A percentile compares a stretch with the other conserved stretches of the same genome.
These are phyloP conservation scores for Platanista minor DNA, from an alignment of 2,113 vertebrate genomes.

Conservation along the genomic window DNA sequence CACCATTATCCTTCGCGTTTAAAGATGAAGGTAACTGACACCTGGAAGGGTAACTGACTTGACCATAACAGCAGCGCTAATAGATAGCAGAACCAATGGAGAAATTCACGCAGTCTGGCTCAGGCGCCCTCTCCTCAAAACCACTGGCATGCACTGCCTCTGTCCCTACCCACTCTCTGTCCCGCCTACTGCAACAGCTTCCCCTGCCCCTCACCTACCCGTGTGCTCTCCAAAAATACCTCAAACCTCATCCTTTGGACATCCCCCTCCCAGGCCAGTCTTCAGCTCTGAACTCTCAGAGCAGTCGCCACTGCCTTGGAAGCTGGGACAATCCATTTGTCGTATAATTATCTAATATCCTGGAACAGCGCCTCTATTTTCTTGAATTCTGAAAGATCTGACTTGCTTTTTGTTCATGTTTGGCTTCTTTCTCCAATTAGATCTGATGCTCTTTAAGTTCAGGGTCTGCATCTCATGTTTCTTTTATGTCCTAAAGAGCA, in stretches of 20 bases:
- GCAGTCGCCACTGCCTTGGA: not conserved
- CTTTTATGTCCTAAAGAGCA: slow-evolving; percentile 28
- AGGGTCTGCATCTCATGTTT: not conserved
- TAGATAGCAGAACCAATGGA: not conserved
- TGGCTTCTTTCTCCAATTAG: slow-evolving; percentile 26
- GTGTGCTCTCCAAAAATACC: not conserved
- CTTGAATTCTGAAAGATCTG: not conserved
- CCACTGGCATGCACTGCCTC: not conserved
- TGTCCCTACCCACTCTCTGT: not conserved
- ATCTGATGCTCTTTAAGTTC: slow-evolving; percentile 38
- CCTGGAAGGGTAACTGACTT: not conserved
- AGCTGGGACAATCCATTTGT: not conserved
- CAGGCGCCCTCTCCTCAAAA: not conserved
- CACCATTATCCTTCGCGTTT: not conserved
- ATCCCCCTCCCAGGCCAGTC: not conserved
- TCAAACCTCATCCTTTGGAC: not conserved
- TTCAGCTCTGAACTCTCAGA: not conserved
- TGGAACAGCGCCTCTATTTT: not conserved
- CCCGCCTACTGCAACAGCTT: not conserved
- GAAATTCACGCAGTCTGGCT: not conserved
- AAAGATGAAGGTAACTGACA: not conserved
- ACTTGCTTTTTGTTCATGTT: not conserved
- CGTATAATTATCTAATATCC: not conserved
- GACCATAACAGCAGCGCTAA: not conserved
- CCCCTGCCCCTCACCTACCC: not conserved